Evolutionary conservation across 2,888 invertebrate species (phyloP), one percentile per base, ranked within the genome.

Genomic region (Agriotes lineatus): DNA sequence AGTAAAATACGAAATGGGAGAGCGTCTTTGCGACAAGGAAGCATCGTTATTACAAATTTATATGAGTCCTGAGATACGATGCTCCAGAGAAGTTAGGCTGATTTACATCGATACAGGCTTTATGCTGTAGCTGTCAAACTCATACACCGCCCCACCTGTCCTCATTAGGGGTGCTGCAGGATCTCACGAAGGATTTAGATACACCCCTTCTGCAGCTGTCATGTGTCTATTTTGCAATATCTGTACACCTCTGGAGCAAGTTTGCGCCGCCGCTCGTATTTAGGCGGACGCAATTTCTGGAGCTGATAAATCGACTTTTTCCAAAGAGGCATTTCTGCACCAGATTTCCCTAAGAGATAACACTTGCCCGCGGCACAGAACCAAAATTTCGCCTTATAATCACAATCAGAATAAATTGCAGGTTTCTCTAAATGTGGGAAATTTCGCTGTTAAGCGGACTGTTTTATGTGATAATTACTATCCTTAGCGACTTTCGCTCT

Each of bases 51-150:
- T 72, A 71, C 64, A 64, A 72, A 69, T 74, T 74, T 72, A 72
- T 72, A 72, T 73, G 67, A 70, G 68, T 69, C 61, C 65, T 67
- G 67, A 65, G 56, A 69, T 68, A 68, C 69, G 67, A 20, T 33
- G 44, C 54, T 56, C 19, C 18, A 5, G 65, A 50, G 57, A 64
- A 65, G 58, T 59, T 65, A 50, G 65, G 48, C 58, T 75, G 74
- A 75, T 75, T 75, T 75, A 72, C 73, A 73, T 73, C 74, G 74
- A 75, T 75, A 75, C 74, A 74, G 70, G 72, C 64, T 69, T 63
- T 74, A 69, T 70, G 70, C 67, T 69, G 62, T 71, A 71, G 69
- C 71, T 74, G 74, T 72, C 74, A 71, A 75, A 74, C 63, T 74
- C 74, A 73, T 65, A 56, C 73, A 72, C 72, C 69, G 70, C 66